phyloP scores from a whole-genome alignment of 2,888 invertebrate species.

The Cheiracanthium punctorium region DNA sequence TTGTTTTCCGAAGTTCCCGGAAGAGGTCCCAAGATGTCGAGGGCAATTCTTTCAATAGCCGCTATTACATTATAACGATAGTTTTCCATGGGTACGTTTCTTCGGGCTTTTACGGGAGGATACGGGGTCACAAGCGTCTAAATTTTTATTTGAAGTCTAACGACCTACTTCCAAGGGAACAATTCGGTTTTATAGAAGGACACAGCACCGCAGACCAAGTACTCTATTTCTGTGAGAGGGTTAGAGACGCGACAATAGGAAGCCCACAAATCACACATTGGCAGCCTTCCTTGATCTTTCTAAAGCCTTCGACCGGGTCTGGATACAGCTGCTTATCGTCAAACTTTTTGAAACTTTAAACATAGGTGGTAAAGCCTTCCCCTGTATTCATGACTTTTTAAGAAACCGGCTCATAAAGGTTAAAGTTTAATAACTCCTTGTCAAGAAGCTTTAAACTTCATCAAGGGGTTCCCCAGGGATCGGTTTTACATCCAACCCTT shows the following conservation, averaged over 20 bases:
- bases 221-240: not conserved
- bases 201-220: not conserved
- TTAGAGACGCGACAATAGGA: not conserved
- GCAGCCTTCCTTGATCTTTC: not conserved
- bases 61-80: no score
- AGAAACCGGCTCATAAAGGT: not conserved
- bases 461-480: not conserved
- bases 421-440: not conserved
- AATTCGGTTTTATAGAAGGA: not conserved
- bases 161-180: no score
- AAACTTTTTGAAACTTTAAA: not conserved
- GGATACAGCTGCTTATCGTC: not conserved
- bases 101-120: no score
- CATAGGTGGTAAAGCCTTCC: conserved; percentile 2
- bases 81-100: no score
- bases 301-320: not conserved
- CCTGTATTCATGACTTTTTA: not conserved
- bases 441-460: conserved; percentile 1
- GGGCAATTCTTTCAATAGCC: no score
- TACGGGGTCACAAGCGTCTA: no score
- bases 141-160: no score
- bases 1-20: no score
- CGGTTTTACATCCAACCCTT: conserved; percentile 1
- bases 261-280: not conserved
- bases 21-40: no score